Conservation (phyloP, 2,888 invertebrate genomes). For the Tetanocera ferruginea region DNA sequence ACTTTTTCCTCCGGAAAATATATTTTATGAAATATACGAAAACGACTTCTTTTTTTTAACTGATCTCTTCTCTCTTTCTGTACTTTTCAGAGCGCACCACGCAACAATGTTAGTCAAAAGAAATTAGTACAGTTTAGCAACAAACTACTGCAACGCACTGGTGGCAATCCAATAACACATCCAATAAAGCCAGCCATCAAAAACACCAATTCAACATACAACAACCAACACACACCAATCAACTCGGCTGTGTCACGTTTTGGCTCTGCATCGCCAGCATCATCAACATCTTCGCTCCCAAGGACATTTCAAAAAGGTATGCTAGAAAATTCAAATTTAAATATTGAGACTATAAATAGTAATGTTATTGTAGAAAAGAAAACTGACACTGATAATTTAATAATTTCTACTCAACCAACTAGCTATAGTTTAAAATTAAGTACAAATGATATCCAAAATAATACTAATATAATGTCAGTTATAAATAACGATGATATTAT, state of each 20-base stretch:
- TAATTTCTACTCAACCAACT: conserved; percentile 45
- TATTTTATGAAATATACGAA: too few species aligned
- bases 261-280: conserved; percentile 15
- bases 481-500: conserved; percentile 24
- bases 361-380: not conserved
- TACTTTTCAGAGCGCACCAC: not conserved
- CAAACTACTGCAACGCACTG: conserved; percentile 36
- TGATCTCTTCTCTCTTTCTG: too few species aligned
- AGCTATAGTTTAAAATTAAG: conserved; percentile 23
- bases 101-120: conserved; percentile 7
- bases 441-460: conserved; percentile 13
- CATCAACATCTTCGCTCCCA: conserved; percentile 27
- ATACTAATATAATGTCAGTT: conserved; percentile 34
- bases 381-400: conserved; percentile 27
- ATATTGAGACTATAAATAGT: conserved; percentile 18
- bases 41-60: too few species aligned
- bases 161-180: conserved; percentile 10
- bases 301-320: conserved; percentile 46
- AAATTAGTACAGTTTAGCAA: conserved; percentile 45
- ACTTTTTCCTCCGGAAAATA: too few species aligned
- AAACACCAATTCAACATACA: conserved; percentile 11
- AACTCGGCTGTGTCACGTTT: conserved; percentile 9
- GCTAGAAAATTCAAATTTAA: conserved; percentile 32
- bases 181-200: conserved; percentile 43
- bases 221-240: conserved; percentile 10